These are phyloP conservation scores for Drosophila ohnishii DNA, from an alignment of 1,140 invertebrate genomes.

Conservation along the genomic window DNA sequence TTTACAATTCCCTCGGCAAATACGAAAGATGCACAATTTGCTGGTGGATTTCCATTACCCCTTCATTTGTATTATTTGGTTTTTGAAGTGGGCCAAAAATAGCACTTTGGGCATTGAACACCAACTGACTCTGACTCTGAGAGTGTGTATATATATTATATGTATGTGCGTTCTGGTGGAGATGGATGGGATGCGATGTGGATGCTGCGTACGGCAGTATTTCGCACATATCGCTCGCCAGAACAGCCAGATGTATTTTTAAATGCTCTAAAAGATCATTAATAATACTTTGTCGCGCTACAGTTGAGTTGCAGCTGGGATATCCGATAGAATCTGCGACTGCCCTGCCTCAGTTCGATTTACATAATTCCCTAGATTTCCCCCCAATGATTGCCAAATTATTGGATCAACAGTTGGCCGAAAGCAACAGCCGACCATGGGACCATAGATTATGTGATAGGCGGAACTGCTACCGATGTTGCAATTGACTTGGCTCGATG, in stretches of 20 bases:
- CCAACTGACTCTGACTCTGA: constrained; percentile 50
- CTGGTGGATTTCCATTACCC: constrained; percentile 22
- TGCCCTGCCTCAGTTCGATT: constrained; percentile 21
- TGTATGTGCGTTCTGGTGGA: constrained; percentile 17
- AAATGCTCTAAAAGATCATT: constrained; percentile 73
- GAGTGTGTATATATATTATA: constrained; percentile 15
- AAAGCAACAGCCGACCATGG: constrained; percentile 3
- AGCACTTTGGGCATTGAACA: constrained; percentile 50
- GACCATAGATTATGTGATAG: constrained; percentile 54
- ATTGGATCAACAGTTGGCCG: constrained; percentile 56
- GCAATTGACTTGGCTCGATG: constrained; percentile 43
- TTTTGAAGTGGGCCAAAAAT: constrained; percentile 39
- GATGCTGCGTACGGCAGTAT: constrained; percentile 29
- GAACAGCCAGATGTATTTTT: constrained; percentile 69
- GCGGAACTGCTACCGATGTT: constrained; percentile 42
- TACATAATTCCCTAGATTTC: constrained; percentile 48
- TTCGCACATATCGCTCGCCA: constrained; percentile 57
- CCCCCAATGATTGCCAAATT: constrained; percentile 45
- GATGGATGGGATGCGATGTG: constrained; percentile 34
- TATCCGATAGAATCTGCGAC: constrained; percentile 19
- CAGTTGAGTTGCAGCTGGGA: constrained; percentile 66
- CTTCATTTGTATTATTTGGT: constrained; percentile 25
- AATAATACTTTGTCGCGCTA: constrained; percentile 71
- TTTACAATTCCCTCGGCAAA: background rate
- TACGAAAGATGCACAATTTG: constrained; percentile 19